Percentiles rank a stretch among this genome's conserved stretches.
phyloP scores from a whole-genome alignment of 2,797 vertebrate species.

The Furcifer pardalis region DNA sequence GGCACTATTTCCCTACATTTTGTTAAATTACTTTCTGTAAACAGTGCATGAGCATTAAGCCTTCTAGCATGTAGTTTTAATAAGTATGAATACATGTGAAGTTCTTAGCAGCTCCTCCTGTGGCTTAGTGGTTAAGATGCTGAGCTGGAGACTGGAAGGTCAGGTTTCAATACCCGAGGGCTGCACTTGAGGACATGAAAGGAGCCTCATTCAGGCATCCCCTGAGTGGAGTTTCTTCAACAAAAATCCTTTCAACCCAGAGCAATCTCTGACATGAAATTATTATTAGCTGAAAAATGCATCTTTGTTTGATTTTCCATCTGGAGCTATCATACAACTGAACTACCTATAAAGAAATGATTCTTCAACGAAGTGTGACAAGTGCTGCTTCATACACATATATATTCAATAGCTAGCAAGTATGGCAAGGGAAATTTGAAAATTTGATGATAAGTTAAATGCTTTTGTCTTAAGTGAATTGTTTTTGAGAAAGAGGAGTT shows the following conservation, averaged over 20 bases:
- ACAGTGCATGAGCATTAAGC: not conserved
- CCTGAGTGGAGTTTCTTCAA: no score
- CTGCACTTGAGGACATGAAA: no score
- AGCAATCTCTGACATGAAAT: no score
- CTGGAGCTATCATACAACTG: slow-evolving; percentile 21
- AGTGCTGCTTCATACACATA: slow-evolving; percentile 30
- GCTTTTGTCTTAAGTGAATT: slow-evolving; percentile 26
- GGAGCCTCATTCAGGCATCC: no score
- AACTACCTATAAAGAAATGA: slow-evolving; percentile 34
- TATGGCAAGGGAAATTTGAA: slow-evolving; percentile 34
- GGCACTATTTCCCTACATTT: not conserved
- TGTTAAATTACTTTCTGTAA: not conserved
- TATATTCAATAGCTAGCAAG: not conserved
- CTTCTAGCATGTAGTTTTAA: not conserved
- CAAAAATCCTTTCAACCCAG: no score
- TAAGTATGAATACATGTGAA: slow-evolving; percentile 24
- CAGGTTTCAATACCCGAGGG: no score
- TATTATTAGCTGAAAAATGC: slow-evolving; percentile 20
- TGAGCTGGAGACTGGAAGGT: no score
- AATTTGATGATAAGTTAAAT: slow-evolving; percentile 25
- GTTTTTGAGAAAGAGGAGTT: slow-evolving; percentile 5
- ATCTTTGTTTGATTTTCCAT: slow-evolving; percentile 34
- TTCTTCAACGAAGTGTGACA: slow-evolving; percentile 16
- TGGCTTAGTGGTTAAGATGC: no score
- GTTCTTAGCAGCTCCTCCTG: no score